phyloP scores from a whole-genome alignment of 2,888 invertebrate species.

The Napeogenes sylphis region DNA sequence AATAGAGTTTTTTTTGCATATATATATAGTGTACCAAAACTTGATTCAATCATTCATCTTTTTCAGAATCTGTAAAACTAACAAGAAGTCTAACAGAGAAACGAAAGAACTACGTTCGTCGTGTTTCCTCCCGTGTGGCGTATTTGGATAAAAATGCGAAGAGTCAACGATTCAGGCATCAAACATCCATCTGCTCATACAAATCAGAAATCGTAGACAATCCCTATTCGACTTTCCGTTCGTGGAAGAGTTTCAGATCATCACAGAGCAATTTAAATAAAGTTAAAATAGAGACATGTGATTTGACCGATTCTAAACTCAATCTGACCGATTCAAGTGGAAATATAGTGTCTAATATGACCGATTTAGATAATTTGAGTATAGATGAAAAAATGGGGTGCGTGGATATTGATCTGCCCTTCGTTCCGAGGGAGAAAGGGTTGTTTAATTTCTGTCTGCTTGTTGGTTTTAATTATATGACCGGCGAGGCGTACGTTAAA shows the following conservation, averaged over 20 bases:
- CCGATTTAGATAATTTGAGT: conserved; percentile 52
- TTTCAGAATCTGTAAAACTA: conserved; percentile 72
- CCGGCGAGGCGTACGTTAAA: conserved; percentile 83
- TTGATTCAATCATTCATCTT: not conserved
- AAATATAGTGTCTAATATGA: conserved; percentile 52
- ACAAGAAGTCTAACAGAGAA: conserved; percentile 79
- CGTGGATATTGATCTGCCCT: conserved; percentile 57
- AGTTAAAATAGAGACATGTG: conserved; percentile 44
- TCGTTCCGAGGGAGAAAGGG: conserved; percentile 60
- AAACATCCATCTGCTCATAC: conserved; percentile 65
- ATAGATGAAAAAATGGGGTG: conserved; percentile 68
- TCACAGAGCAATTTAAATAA: conserved; percentile 57
- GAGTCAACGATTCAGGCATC: conserved; percentile 51
- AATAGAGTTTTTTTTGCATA: no score
- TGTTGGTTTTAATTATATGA: conserved; percentile 81
- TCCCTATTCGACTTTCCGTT: conserved; percentile 65
- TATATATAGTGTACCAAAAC: not conserved
- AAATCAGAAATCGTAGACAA: conserved; percentile 58
- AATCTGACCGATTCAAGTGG: conserved; percentile 58
- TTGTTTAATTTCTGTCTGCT: conserved; percentile 83
- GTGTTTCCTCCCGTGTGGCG: conserved; percentile 78
- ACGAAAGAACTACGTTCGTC: conserved; percentile 80
- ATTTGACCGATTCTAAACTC: conserved; percentile 52
- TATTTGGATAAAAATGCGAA: conserved; percentile 58
- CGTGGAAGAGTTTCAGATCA: conserved; percentile 69